Evolutionary conservation across 2,113 vertebrate species (phyloP).

Genomic region (Nanorana parkeri): DNA sequence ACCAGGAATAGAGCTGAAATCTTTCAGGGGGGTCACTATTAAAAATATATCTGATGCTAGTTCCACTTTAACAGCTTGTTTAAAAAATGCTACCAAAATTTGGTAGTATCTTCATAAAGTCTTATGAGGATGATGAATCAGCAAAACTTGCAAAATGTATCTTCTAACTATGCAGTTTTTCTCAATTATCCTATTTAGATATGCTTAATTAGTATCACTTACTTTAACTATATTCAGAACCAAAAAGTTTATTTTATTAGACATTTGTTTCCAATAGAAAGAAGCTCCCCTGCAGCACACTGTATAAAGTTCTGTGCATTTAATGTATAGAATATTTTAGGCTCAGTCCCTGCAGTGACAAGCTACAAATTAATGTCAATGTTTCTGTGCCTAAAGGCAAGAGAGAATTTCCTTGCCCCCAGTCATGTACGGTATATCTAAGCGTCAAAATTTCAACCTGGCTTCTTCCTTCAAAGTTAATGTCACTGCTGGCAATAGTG

Average conservation of each 20-base stretch:
- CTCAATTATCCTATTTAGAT: slow-evolving; percentile 14
- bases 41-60: too few species aligned
- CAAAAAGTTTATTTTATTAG: not conserved
- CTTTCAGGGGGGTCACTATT: too few species aligned
- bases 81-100: slow-evolving; percentile 1
- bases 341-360: slow-evolving; percentile 47
- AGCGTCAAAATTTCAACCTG: slow-evolving; percentile 16
- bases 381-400: slow-evolving; percentile 50
- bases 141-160: slow-evolving; percentile 5
- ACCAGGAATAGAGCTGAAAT: too few species aligned
- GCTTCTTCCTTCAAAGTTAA: slow-evolving; percentile 32
- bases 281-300: not conserved
- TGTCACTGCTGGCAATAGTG: slow-evolving; percentile 24
- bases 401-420: slow-evolving; percentile 46
- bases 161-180: slow-evolving; percentile 17
- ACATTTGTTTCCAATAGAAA: not conserved
- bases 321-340: slow-evolving; percentile 48
- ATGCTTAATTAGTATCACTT: slow-evolving; percentile 10
- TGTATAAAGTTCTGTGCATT: slow-evolving; percentile 24
- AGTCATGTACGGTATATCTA: slow-evolving; percentile 36
- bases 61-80: too few species aligned
- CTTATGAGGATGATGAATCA: slow-evolving; percentile 33
- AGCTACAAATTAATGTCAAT: slow-evolving; percentile 51
- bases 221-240: not conserved
- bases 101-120: too few species aligned